Evolutionary conservation across 2,113 vertebrate genomes (phyloP).

Genomic region (Thinocorus orbignyianus): DNA sequence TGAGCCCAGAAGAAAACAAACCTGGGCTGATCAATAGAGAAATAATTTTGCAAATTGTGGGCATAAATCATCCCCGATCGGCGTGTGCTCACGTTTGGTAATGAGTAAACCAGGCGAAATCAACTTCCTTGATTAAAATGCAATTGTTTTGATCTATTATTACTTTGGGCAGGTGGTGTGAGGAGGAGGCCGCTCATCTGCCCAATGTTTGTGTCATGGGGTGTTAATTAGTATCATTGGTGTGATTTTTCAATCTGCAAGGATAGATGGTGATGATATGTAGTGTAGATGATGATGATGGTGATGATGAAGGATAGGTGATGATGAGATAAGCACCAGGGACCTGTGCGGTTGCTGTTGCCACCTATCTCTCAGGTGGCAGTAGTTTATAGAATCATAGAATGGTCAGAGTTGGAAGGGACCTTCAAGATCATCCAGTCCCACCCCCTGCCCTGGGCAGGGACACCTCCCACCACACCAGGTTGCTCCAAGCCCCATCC

Average conservation of each 20-base stretch:
- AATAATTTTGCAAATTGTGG: conserved; percentile 81
- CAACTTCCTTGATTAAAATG: conserved; percentile 77
- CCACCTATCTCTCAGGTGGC: rapidly evolving
- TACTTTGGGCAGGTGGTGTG: not conserved
- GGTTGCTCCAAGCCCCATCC: too few species aligned
- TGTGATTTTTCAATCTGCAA: not conserved
- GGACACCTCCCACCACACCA: too few species aligned
- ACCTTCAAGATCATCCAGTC: too few species aligned
- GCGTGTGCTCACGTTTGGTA: conserved; percentile 54
- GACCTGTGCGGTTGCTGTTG: not conserved
- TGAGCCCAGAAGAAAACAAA: conserved; percentile 69
- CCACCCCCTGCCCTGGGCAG: too few species aligned
- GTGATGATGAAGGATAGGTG: not conserved
- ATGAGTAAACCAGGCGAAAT: conserved; percentile 71
- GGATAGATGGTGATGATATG: not conserved
- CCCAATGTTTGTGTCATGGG: rapidly evolving
- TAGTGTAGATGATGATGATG: not conserved
- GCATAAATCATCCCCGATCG: conserved; percentile 74
- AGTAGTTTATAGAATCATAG: too few species aligned
- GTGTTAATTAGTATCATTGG: not conserved
- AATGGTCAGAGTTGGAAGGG: too few species aligned
- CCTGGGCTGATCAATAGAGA: conserved; percentile 72
- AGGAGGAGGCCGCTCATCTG: not conserved
- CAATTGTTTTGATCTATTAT: conserved; percentile 63
- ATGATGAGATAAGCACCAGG: not conserved